These are phyloP conservation scores for Melieria crassipennis DNA, from an alignment of 2,888 invertebrate genomes.

Conservation along the genomic window DNA sequence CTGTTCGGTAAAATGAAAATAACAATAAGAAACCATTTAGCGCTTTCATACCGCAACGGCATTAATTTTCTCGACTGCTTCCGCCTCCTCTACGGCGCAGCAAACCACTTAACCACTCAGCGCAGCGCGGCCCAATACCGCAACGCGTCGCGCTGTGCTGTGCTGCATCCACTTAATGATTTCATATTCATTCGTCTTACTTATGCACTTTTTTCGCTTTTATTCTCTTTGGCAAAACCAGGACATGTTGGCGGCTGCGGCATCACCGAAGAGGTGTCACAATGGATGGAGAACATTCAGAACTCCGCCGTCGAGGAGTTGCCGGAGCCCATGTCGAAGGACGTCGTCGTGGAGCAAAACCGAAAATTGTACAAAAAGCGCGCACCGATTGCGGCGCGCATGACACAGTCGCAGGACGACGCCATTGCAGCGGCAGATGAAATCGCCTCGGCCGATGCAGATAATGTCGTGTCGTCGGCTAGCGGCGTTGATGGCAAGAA, in stretches of 20 bases:
- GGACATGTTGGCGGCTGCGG: slow-evolving; percentile 90
- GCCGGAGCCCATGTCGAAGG: slow-evolving; percentile 61
- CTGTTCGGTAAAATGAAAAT: too few relatives aligned
- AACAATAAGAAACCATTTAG: not conserved
- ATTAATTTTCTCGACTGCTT: slow-evolving; percentile 48
- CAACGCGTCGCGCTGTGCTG: too few relatives aligned
- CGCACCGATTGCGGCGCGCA: slow-evolving; percentile 39
- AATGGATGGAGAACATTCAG: slow-evolving; percentile 94
- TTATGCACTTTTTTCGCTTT: slow-evolving; percentile 35
- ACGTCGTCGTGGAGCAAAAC: slow-evolving; percentile 48
- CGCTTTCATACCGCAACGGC: slow-evolving; percentile 49
- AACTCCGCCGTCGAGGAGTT: slow-evolving; percentile 75
- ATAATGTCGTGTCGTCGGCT: slow-evolving; percentile 25
- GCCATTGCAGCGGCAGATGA: slow-evolving; percentile 20
- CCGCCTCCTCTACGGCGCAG: slow-evolving; percentile 71
- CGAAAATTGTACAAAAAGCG: slow-evolving; percentile 49
- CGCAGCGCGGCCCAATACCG: too few relatives aligned
- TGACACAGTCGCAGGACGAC: slow-evolving; percentile 27
- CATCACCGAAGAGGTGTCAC: slow-evolving; percentile 84
- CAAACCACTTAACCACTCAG: too few relatives aligned
- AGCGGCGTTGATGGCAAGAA: slow-evolving; percentile 16
- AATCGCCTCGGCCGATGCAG: slow-evolving; percentile 22
- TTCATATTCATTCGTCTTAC: slow-evolving; percentile 20
- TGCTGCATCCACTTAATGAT: not conserved
- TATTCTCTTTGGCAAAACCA: slow-evolving; percentile 55